These are phyloP conservation scores for Pristis pectinata DNA, from an alignment of 2,797 vertebrate genomes.

Conservation along the genomic window DNA sequence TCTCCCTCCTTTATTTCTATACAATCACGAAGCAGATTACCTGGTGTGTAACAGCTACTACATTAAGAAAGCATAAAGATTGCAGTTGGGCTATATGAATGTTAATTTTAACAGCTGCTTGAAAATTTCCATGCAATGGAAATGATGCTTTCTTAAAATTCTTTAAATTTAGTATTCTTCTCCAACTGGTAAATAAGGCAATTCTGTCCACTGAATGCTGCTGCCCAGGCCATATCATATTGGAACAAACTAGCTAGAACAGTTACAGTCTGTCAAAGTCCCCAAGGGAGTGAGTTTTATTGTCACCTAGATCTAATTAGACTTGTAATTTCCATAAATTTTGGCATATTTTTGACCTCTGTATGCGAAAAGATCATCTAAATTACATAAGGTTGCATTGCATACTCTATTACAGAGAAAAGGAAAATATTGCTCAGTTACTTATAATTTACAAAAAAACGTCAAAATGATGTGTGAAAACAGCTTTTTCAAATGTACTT, in stretches of 20 bases:
- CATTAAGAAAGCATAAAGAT: not conserved
- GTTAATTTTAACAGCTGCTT: not conserved
- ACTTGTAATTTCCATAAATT: slow-evolving; percentile 25
- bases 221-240: not conserved
- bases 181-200: not conserved
- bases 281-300: slow-evolving; percentile 13
- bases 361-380: slow-evolving; percentile 12
- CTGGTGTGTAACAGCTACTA: not conserved
- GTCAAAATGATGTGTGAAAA: not conserved
- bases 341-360: slow-evolving; percentile 25
- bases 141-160: not conserved
- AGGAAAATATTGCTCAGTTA: slow-evolving; percentile 13
- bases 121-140: not conserved
- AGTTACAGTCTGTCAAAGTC: slow-evolving; percentile 14
- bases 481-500: not conserved
- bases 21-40: not conserved
- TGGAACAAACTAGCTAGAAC: slow-evolving; percentile 32
- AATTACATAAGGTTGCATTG: not conserved
- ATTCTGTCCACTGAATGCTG: not conserved
- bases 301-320: slow-evolving; percentile 26
- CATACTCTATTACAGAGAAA: not conserved
- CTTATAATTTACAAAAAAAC: slow-evolving; percentile 4
- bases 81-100: not conserved
- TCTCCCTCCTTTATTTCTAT: not conserved
- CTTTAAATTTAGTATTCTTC: not conserved